Evolutionary conservation across 2,113 vertebrate genomes (phyloP).

Genomic region (Mus pahari): DNA sequence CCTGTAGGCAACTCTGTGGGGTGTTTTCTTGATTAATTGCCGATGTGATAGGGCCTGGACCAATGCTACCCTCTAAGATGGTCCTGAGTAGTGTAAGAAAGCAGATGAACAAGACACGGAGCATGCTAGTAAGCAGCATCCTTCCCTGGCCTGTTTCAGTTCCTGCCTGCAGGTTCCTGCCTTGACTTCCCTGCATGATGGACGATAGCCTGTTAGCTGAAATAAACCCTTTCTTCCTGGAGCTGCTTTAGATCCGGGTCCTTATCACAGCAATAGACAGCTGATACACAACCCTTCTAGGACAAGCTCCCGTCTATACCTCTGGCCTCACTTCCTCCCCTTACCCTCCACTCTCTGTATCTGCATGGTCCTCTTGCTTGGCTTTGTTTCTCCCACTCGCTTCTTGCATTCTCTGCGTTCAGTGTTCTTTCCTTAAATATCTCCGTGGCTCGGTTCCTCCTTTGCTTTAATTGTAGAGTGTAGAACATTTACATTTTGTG

Average conservation of each 20-base stretch:
- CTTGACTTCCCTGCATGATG: background rate
- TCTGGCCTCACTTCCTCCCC: background rate
- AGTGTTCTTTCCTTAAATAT: constrained; percentile 59
- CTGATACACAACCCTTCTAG: background rate
- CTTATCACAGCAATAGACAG: background rate
- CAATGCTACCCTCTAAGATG: too few relatives aligned
- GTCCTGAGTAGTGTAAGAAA: background rate
- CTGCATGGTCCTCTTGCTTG: background rate
- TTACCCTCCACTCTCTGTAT: background rate
- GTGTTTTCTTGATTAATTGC: background rate
- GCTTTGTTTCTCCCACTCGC: background rate
- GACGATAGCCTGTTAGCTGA: background rate
- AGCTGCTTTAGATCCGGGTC: background rate
- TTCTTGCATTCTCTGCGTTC: background rate
- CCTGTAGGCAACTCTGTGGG: background rate
- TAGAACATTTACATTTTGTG: constrained; percentile 56
- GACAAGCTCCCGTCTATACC: too few relatives aligned
- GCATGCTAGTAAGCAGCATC: background rate
- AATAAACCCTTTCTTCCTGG: background rate
- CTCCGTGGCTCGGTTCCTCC: background rate
- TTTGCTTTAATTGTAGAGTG: constrained; percentile 9
- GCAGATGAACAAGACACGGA: background rate
- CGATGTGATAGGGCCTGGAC: background rate
- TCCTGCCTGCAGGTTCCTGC: background rate
- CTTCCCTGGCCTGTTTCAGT: background rate